Evolutionary conservation across 2,888 invertebrate species (phyloP).

Genomic region (Andrena trimmerana): DNA sequence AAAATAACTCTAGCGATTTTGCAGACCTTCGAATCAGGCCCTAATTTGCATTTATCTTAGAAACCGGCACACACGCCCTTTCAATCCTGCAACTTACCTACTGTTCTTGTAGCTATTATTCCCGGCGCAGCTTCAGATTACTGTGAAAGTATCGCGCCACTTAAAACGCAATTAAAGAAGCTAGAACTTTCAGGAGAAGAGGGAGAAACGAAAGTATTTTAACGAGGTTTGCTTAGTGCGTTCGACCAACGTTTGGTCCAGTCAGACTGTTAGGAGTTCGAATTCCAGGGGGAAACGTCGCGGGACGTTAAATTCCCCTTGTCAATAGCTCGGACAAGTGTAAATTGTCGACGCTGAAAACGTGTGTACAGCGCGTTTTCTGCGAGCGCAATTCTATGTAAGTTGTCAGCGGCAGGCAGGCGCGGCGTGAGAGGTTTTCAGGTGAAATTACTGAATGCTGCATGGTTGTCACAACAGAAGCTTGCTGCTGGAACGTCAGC

Average conservation of each 20-base stretch:
- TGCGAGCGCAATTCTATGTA: constrained; percentile 71
- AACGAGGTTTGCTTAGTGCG: not conserved
- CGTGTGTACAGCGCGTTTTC: constrained; percentile 51
- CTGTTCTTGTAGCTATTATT: not conserved
- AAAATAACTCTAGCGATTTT: constrained; percentile 48
- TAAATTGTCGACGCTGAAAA: constrained; percentile 56
- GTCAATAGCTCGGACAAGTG: constrained; percentile 61
- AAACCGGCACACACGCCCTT: not conserved
- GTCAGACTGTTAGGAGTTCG: not conserved
- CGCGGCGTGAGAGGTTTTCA: constrained; percentile 54
- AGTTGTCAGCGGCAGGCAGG: constrained; percentile 74
- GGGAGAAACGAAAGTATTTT: not conserved
- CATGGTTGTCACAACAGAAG: constrained; percentile 25
- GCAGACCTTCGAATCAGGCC: constrained; percentile 45
- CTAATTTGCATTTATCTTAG: constrained; percentile 36
- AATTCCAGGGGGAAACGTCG: constrained; percentile 28
- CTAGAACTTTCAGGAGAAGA: too few species aligned
- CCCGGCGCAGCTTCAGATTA: too few species aligned
- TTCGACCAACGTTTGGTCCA: not conserved
- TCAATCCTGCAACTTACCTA: constrained; percentile 19
- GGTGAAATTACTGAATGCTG: constrained; percentile 62
- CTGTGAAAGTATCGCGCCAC: too few species aligned
- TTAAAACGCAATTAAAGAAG: too few species aligned
- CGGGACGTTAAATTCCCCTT: constrained; percentile 57
- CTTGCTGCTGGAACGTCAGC: constrained; percentile 5